Evolutionary conservation across 2,888 invertebrate species (phyloP).

Genomic region (Mythimna vitellina): DNA sequence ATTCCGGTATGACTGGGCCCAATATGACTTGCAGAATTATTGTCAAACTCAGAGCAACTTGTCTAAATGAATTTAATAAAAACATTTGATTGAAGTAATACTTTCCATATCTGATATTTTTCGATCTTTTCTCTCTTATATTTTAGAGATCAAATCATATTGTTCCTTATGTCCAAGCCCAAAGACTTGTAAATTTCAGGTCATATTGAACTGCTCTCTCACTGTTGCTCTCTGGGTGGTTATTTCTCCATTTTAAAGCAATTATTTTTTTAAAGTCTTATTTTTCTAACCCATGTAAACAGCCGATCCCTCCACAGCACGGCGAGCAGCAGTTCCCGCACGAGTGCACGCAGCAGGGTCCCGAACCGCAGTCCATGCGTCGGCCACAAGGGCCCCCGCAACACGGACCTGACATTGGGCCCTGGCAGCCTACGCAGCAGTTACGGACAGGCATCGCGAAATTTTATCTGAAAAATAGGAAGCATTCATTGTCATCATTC

Average conservation of each 20-base stretch:
- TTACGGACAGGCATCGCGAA: slow-evolving; percentile 84
- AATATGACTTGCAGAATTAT: too few relatives aligned
- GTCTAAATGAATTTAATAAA: too few relatives aligned
- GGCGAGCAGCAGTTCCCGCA: slow-evolving; percentile 73
- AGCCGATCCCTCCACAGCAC: slow-evolving; percentile 76
- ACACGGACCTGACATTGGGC: slow-evolving; percentile 78
- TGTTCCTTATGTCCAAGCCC: not conserved
- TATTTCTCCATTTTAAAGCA: not conserved
- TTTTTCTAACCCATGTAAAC: slow-evolving; percentile 76
- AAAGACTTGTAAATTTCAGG: not conserved
- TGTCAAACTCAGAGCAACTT: too few relatives aligned
- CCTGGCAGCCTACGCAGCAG: slow-evolving; percentile 84
- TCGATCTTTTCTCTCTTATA: too few relatives aligned
- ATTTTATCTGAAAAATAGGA: slow-evolving; percentile 29
- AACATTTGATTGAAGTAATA: too few relatives aligned
- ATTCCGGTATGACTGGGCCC: too few relatives aligned
- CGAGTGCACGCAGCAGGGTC: slow-evolving; percentile 80
- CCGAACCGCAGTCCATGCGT: slow-evolving; percentile 71
- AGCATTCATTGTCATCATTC: not conserved
- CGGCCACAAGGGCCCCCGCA: slow-evolving; percentile 67
- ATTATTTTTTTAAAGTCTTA: not conserved
- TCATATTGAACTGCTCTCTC: too few relatives aligned
- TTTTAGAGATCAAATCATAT: not conserved
- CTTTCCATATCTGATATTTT: too few relatives aligned
- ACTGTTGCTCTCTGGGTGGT: not conserved